These are phyloP conservation scores for Dryococelus australis DNA, from an alignment of 2,888 invertebrate species.

Conservation along the genomic window DNA sequence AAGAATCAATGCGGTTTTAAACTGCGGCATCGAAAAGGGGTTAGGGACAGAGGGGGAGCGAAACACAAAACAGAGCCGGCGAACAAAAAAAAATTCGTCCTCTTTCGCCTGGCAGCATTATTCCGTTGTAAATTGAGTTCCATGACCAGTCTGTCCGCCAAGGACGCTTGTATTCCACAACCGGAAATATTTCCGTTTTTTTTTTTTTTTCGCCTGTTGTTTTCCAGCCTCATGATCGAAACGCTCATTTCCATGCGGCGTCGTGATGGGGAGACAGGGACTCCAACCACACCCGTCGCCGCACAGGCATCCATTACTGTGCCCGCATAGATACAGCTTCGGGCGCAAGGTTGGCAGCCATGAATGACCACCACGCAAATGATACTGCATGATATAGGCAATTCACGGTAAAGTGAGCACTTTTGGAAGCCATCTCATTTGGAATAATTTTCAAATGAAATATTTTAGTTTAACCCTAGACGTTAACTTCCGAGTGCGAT, in stretches of 20 bases:
- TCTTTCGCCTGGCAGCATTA: not conserved
- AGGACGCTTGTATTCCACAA: not conserved
- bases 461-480: too few species aligned
- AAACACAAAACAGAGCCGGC: not conserved
- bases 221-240: not conserved
- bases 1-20: not conserved
- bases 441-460: too few species aligned
- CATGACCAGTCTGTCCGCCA: not conserved
- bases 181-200: not conserved
- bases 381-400: too few species aligned
- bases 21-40: not conserved
- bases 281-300: too few species aligned
- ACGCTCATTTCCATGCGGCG: not conserved
- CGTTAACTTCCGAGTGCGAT: too few species aligned
- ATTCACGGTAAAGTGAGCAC: too few species aligned
- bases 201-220: not conserved
- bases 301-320: not conserved
- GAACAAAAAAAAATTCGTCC: not conserved
- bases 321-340: not conserved
- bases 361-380: too few species aligned
- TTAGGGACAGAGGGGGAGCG: not conserved
- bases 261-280: not conserved
- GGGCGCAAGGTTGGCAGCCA: too few species aligned
- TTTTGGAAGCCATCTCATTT: too few species aligned
- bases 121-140: conserved; percentile 3